A percentile compares a stretch with the other conserved stretches of the same genome.
phyloP scores from a whole-genome alignment of 1,140 invertebrate genomes.

The Armadillidium nasatum region DNA sequence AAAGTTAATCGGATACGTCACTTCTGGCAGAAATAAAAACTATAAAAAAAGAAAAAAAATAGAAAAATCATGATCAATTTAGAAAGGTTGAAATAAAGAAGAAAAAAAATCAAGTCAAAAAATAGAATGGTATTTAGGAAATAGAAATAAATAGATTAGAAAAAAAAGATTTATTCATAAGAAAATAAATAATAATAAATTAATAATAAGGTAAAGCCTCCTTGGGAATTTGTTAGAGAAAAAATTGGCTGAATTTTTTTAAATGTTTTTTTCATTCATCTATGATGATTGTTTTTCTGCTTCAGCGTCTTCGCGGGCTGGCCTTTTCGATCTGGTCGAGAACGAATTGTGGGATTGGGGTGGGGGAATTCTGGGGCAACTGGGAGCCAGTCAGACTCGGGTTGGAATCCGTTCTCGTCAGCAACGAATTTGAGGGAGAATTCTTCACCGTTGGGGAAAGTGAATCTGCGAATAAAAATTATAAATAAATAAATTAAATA shows the following conservation, averaged over 20 bases:
- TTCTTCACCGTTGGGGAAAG: slow-evolving; percentile 23
- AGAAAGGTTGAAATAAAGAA: no score
- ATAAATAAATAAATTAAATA: not conserved
- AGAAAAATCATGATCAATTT: no score
- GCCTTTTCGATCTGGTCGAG: slow-evolving; percentile 24
- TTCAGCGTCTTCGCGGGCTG: slow-evolving; percentile 5
- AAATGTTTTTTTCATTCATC: not conserved
- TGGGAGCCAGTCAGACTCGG: slow-evolving; percentile 20
- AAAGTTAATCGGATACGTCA: no score
- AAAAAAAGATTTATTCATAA: no score
- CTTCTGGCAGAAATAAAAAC: no score
- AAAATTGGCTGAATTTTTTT: not conserved
- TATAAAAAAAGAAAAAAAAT: no score
- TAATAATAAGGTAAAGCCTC: no score
- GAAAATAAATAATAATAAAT: no score
- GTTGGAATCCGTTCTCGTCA: slow-evolving; percentile 25
- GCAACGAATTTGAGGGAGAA: slow-evolving; percentile 25
- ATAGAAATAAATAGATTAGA: no score
- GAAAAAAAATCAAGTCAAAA: no score
- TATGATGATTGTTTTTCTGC: not conserved
- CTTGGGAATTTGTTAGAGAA: no score
- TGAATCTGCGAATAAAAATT: slow-evolving; percentile 8
- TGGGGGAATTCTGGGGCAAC: slow-evolving; percentile 28
- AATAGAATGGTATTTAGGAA: no score
- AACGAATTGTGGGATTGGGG: slow-evolving; percentile 26